These are phyloP conservation scores for Hypomecis atomaria DNA, from an alignment of 2,888 invertebrate species.

Conservation along the genomic window DNA sequence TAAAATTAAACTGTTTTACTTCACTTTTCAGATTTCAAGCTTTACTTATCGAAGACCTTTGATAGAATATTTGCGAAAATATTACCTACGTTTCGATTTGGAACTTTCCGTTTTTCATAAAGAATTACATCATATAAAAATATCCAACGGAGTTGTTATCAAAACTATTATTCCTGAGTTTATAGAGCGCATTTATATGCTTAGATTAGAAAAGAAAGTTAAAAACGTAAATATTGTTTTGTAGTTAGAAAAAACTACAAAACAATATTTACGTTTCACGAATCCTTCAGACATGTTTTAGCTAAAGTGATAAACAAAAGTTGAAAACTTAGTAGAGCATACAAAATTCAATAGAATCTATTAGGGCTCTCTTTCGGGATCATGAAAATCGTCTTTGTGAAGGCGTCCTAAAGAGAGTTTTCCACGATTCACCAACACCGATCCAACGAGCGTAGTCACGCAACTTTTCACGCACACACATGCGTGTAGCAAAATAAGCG, in stretches of 20 bases:
- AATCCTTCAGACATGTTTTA: conserved; percentile 32
- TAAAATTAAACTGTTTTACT: no score
- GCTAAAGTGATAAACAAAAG: conserved; percentile 37
- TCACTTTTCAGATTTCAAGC: no score
- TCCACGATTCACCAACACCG: conserved; percentile 82
- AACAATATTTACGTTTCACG: conserved; percentile 17
- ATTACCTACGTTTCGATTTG: no score
- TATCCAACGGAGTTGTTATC: no score
- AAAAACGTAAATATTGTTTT: no score
- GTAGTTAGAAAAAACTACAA: neutral
- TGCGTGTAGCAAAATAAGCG: conserved; percentile 74
- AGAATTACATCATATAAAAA: no score
- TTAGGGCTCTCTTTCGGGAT: conserved; percentile 58
- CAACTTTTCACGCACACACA: conserved; percentile 79
- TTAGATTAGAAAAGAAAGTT: no score
- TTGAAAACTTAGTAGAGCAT: conserved; percentile 40
- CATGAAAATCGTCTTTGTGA: conserved; percentile 74
- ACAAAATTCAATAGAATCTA: conserved; percentile 61
- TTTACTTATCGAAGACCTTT: no score
- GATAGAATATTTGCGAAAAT: no score
- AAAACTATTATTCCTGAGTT: no score
- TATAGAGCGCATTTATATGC: no score
- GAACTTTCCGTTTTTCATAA: no score
- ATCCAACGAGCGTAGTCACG: conserved; percentile 72
- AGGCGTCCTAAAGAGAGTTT: conserved; percentile 80